These are phyloP conservation scores for Amblyraja radiata DNA, from an alignment of 2,797 vertebrate genomes.

Conservation along the genomic window DNA sequence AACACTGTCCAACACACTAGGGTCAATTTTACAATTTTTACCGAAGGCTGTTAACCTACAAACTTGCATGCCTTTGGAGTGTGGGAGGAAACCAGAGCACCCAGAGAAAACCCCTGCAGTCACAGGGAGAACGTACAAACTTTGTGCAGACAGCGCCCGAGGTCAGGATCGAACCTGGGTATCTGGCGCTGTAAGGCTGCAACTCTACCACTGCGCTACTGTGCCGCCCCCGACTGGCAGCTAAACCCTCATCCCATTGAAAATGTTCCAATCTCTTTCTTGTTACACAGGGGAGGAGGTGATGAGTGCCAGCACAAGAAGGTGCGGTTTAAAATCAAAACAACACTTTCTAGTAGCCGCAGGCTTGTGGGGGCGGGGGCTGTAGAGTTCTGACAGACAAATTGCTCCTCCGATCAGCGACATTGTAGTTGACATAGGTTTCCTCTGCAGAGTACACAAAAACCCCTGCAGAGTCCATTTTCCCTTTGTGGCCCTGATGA, in stretches of 20 bases:
- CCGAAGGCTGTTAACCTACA: no score
- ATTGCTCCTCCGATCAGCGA: constrained; percentile 43
- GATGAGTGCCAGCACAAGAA: not conserved
- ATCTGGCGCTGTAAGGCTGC: no score
- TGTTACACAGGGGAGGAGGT: not conserved
- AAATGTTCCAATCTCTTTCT: not conserved
- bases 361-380: not conserved
- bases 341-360: no score
- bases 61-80: no score
- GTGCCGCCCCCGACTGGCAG: not conserved
- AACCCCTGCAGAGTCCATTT: constrained; percentile 47
- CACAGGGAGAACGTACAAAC: no score
- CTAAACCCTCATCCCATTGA: not conserved
- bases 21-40: no score
- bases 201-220: no score
- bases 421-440: constrained; percentile 51
- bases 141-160: no score
- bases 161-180: no score
- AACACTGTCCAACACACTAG: no score
- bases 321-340: not conserved
- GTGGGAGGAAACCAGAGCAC: no score
- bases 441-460: constrained; percentile 14
- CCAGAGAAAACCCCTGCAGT: no score
- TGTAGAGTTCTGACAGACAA: not conserved
- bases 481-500: constrained; percentile 46